Percentiles rank a stretch among this genome's conserved stretches.
phyloP scores from a whole-genome alignment of 2,888 invertebrate genomes.

The Sinohyriopsis cumingii region DNA sequence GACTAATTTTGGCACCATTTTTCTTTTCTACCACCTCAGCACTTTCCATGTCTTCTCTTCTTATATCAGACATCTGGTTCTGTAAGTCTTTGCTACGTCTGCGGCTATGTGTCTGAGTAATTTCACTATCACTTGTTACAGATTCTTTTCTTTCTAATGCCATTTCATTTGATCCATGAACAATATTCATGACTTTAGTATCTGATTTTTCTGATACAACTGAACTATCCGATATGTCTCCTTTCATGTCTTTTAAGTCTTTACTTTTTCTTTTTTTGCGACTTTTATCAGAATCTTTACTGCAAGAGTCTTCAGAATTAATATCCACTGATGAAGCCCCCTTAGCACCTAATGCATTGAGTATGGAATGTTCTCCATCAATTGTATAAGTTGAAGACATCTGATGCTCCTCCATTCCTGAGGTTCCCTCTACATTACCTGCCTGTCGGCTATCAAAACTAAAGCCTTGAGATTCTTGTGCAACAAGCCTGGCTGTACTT shows the following conservation, averaged over 20 bases:
- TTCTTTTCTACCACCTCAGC: slow-evolving; percentile 22
- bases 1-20: slow-evolving; percentile 33
- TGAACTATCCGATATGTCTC: slow-evolving; percentile 37
- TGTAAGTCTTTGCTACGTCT: slow-evolving; percentile 45
- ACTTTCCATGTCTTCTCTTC: slow-evolving; percentile 42
- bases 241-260: slow-evolving; percentile 27
- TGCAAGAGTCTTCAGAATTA: slow-evolving; percentile 22
- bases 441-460: slow-evolving; percentile 31
- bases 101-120: slow-evolving; percentile 30
- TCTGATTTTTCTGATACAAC: slow-evolving; percentile 27
- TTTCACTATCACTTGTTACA: slow-evolving; percentile 25
- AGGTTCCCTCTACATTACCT: slow-evolving; percentile 15
- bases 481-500: slow-evolving; percentile 22
- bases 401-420: slow-evolving; percentile 18
- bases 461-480: slow-evolving; percentile 39
- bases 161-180: slow-evolving; percentile 21
- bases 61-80: slow-evolving; percentile 20
- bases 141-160: slow-evolving; percentile 25
- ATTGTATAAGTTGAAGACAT: slow-evolving; percentile 59
- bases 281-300: slow-evolving; percentile 36
- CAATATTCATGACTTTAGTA: slow-evolving; percentile 14
- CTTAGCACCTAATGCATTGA: slow-evolving; percentile 45
- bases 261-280: slow-evolving; percentile 47
- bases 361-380: slow-evolving; percentile 51
- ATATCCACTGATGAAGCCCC: slow-evolving; percentile 25